Base-by-base conservation (phyloP, 2,888 invertebrate species). In the Lepidocyrtoides sp. region DNA sequence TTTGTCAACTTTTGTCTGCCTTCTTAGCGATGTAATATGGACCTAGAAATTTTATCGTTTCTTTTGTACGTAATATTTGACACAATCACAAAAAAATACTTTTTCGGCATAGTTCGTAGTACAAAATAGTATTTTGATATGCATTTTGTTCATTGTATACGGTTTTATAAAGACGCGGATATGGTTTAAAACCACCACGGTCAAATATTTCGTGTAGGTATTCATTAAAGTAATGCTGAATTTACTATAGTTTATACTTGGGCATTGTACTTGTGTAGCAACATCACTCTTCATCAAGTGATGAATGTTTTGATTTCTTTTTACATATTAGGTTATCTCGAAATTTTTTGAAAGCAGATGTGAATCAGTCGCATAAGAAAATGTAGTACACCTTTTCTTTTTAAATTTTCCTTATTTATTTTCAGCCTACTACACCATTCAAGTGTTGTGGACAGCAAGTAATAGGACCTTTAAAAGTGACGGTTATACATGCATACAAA, bases 391-490 rank as follows among this genome's bases (percentile, higher is more conserved):
- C 20, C 20, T 20, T 72, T 72, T 72, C 54, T 51, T 48, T 83
- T 41, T 8, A 60, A 60, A 8, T 20, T 69, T 63, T 48, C 12
- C 14, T 44, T 7, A 41, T 41, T 26, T 86, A 57, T 72, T 86
- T 86, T 54, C 60, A 83, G 32, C n/a, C n/a, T n/a, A 63, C 32
- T 20, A 14, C 10, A 72, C 51, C 26, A 75, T 86, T 75, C 75
- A 75, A 75, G 75, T 86, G 57, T 60, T 41, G 57, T 86, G 85
- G 72, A 86, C 85, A 86, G 85, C 75, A 86, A 86, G 75, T 86
- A 86, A 86, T 75, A 41, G 85, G n/a, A 17, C 72, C 75, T 86
- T 72, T 57, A 72, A 85, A 57, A 2, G 17, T 51, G 20, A 23
- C 8, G 5, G 66, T 32, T 32, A 32, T 32, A 32, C n/a, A 44